These are phyloP conservation scores for Pseudomyrmex flavicornis DNA, from an alignment of 1,140 invertebrate genomes.

Conservation along the genomic window DNA sequence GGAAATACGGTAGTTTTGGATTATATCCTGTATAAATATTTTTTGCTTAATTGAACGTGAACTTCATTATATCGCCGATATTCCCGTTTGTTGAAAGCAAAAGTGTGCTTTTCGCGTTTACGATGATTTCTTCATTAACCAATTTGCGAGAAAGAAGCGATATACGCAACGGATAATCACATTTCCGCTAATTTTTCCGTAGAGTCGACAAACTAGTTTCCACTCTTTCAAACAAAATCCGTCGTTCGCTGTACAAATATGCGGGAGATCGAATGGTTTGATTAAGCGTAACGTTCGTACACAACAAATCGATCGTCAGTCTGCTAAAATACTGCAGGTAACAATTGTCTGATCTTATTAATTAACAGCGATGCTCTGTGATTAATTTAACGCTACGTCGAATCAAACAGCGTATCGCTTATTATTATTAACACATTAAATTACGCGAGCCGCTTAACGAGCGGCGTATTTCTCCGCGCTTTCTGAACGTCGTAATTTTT, in stretches of 20 bases:
- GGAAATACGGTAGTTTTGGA: no score
- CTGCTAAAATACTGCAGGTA: conserved; percentile 35
- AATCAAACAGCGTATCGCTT: background rate
- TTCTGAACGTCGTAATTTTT: no score
- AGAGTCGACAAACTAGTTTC: conserved; percentile 27
- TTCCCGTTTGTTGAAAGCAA: no score
- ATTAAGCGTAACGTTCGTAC: conserved; percentile 37
- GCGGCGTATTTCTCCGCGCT: no score
- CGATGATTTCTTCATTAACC: background rate
- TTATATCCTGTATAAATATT: no score
- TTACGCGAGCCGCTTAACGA: no score
- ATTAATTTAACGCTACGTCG: conserved; percentile 34
- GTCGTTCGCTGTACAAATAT: conserved; percentile 16
- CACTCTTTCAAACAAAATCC: conserved; percentile 36
- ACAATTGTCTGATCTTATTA: conserved; percentile 58
- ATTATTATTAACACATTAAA: conserved; percentile 35
- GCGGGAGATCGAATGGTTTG: conserved; percentile 14
- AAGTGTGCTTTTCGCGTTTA: background rate
- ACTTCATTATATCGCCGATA: no score
- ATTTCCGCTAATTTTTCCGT: conserved; percentile 16
- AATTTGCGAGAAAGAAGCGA: background rate
- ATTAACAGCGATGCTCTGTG: conserved; percentile 27
- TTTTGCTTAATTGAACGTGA: no score
- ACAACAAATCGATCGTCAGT: conserved; percentile 36
- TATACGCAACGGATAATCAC: conserved; percentile 10